These are phyloP conservation scores for Stegodyphus dumicola DNA, from an alignment of 1,140 invertebrate species.

Conservation along the genomic window DNA sequence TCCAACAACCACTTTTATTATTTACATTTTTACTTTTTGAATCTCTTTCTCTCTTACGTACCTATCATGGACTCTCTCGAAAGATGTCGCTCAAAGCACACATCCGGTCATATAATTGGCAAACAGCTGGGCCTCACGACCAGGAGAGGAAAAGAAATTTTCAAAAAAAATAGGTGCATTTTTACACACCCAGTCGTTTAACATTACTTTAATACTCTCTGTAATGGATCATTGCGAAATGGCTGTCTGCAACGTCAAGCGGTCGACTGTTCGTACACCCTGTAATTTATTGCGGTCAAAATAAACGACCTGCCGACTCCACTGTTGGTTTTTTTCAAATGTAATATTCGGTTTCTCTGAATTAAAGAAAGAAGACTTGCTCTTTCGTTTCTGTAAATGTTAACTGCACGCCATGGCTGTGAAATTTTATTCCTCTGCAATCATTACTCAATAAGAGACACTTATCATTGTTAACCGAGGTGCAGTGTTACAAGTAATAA, in stretches of 20 bases:
- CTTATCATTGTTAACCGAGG: too few species aligned
- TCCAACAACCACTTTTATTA: neutral
- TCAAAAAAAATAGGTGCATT: neutral
- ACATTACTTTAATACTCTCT: conserved; percentile 26
- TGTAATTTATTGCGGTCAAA: conserved; percentile 20
- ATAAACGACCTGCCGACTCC: neutral
- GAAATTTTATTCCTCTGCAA: too few species aligned
- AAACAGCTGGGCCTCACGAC: conserved; percentile 17
- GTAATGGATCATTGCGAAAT: conserved; percentile 27
- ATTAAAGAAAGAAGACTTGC: too few species aligned
- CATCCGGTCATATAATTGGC: conserved; percentile 44
- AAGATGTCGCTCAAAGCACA: conserved; percentile 20
- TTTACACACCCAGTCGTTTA: conserved; percentile 46
- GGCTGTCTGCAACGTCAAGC: conserved; percentile 1
- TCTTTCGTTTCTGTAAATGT: too few species aligned
- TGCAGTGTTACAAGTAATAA: too few species aligned
- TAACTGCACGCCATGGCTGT: too few species aligned
- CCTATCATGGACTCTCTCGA: neutral
- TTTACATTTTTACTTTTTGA: neutral
- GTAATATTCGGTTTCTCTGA: neutral
- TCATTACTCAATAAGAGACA: too few species aligned
- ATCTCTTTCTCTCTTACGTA: neutral
- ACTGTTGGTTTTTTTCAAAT: neutral
- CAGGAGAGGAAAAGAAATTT: conserved; percentile 3
- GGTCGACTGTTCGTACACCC: neutral